A percentile compares a stretch with the other conserved stretches of the same genome.
These are phyloP conservation scores for Molorchus minor DNA, from an alignment of 2,888 invertebrate genomes.

Conservation along the genomic window DNA sequence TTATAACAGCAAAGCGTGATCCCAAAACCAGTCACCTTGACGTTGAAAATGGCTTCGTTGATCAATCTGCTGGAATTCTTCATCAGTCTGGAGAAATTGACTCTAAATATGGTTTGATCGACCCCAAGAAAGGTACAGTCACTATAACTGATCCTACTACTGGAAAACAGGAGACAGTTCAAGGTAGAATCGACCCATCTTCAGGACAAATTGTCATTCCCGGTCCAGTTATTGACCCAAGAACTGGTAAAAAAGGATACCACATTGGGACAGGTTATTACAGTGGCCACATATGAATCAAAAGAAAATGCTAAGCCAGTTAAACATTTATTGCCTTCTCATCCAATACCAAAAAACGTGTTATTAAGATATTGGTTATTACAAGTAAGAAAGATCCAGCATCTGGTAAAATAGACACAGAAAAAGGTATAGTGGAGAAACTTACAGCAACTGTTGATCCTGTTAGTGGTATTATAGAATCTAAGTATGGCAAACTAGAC, in stretches of 20 bases:
- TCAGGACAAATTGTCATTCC: slow-evolving; percentile 74
- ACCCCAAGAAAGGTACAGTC: slow-evolving; percentile 72
- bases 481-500: slow-evolving; percentile 78
- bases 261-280: slow-evolving; percentile 68
- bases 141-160: slow-evolving; percentile 70
- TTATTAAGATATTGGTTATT: slow-evolving; percentile 62
- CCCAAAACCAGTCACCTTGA: slow-evolving; percentile 73
- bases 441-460: slow-evolving; percentile 71
- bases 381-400: slow-evolving; percentile 62
- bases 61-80: slow-evolving; percentile 75
- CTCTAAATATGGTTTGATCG: slow-evolving; percentile 76
- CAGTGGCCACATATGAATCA: slow-evolving; percentile 56
- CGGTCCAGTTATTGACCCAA: slow-evolving; percentile 73
- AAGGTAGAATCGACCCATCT: slow-evolving; percentile 70
- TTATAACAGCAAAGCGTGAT: slow-evolving; percentile 70
- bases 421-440: slow-evolving; percentile 71
- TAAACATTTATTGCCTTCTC: slow-evolving; percentile 61
- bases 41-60: slow-evolving; percentile 71
- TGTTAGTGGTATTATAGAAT: slow-evolving; percentile 75
- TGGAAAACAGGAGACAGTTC: slow-evolving; percentile 71
- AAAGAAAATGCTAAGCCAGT: slow-evolving; percentile 66
- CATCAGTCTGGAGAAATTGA: slow-evolving; percentile 75
- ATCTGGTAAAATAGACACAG: slow-evolving; percentile 68
- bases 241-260: slow-evolving; percentile 73
- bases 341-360: slow-evolving; percentile 61